A percentile compares a stretch with the other conserved stretches of the same genome.
Evolutionary conservation across 2,888 invertebrate genomes (phyloP).

Genomic region (Ornithoptera priamus): DNA sequence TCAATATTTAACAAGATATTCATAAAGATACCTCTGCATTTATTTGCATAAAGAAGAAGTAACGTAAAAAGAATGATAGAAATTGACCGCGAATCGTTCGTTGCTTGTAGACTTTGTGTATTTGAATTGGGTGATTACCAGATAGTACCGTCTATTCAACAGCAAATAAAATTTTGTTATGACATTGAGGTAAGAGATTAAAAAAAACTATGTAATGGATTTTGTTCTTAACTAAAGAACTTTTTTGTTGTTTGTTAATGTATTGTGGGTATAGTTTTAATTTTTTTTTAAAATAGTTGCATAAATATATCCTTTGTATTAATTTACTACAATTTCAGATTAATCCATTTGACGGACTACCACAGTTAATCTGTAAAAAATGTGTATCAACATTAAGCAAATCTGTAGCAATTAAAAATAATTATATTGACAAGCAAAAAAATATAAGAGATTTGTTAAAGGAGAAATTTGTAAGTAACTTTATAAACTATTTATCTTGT

Average conservation of each 20-base stretch:
- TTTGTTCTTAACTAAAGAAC: too few relatives aligned
- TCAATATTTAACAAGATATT: not conserved
- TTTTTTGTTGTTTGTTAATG: not conserved
- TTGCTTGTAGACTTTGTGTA: slow-evolving; percentile 68
- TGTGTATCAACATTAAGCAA: slow-evolving; percentile 57
- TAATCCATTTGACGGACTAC: slow-evolving; percentile 65
- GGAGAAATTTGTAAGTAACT: slow-evolving; percentile 44
- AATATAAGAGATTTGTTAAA: slow-evolving; percentile 42
- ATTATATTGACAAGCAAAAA: slow-evolving; percentile 57
- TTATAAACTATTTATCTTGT: not conserved
- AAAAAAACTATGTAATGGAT: not conserved
- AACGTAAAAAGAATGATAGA: slow-evolving; percentile 49
- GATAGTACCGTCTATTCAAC: slow-evolving; percentile 60
- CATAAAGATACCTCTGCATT: too few relatives aligned
- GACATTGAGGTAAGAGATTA: slow-evolving; percentile 61
- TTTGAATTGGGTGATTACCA: slow-evolving; percentile 63
- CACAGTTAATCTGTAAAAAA: slow-evolving; percentile 65
- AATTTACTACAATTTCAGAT: slow-evolving; percentile 49
- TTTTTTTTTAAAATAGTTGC: too few relatives aligned
- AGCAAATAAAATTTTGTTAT: slow-evolving; percentile 66
- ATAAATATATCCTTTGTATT: not conserved
- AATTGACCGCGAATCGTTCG: slow-evolving; percentile 62
- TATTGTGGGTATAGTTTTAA: not conserved
- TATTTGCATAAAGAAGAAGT: not conserved
- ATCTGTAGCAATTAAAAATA: slow-evolving; percentile 48